A percentile compares a stretch with the other conserved stretches of the same genome.
Evolutionary conservation across 2,113 vertebrate genomes (phyloP).

Genomic region (Ptilorrhoa leucosticta): DNA sequence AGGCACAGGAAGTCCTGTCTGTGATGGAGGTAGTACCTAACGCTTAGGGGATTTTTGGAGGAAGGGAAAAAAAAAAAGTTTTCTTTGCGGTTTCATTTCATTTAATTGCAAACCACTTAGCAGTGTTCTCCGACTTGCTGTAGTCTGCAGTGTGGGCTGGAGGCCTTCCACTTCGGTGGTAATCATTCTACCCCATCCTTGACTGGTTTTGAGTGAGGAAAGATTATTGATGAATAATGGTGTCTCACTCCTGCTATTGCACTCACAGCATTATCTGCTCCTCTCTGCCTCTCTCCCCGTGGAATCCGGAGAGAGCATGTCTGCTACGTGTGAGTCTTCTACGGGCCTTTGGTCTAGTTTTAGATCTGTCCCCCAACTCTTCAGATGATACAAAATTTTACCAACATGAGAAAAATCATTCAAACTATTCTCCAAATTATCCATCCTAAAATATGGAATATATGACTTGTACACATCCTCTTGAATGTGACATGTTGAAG

Average conservation of each 20-base stretch:
- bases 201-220: not conserved
- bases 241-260: not conserved
- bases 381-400: not conserved
- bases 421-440: not conserved
- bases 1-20: not conserved
- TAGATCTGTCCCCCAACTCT: not conserved
- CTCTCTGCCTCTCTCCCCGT: not conserved
- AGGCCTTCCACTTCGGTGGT: not conserved
- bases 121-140: not conserved
- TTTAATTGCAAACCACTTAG: not conserved
- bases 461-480: not conserved
- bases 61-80: fast-evolving
- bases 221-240: not conserved
- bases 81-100: not conserved
- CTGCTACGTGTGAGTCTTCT: not conserved
- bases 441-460: not conserved
- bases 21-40: not conserved
- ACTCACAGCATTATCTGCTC: fast-evolving
- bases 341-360: not conserved
- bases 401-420: not conserved
- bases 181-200: not conserved
- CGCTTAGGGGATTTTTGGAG: not conserved
- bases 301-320: not conserved
- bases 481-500: not conserved
- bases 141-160: not conserved